A percentile compares a stretch with the other conserved stretches of the same genome.
phyloP scores from a whole-genome alignment of 2,888 invertebrate species.

The Idaea dimidiata region DNA sequence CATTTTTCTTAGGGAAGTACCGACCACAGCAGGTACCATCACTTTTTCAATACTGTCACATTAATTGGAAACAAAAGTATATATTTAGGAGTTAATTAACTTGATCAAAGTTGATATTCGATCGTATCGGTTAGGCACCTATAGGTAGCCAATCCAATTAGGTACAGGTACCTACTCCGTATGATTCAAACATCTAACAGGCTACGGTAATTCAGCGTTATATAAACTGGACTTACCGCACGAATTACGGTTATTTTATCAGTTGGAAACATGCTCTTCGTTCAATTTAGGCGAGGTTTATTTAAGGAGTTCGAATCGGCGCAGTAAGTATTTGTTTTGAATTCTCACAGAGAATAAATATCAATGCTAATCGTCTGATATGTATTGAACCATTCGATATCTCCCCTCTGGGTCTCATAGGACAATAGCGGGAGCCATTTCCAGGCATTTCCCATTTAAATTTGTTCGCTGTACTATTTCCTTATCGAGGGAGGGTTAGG shows the following conservation, averaged over 20 bases:
- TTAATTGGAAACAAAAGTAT: background rate
- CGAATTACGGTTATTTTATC: constrained; percentile 22
- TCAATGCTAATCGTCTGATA: constrained; percentile 61
- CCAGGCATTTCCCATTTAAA: constrained; percentile 75
- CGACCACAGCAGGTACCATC: no score
- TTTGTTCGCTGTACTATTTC: constrained; percentile 67
- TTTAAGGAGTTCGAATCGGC: constrained; percentile 33
- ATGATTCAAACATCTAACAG: constrained; percentile 10
- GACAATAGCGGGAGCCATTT: constrained; percentile 76
- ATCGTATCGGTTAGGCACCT: background rate
- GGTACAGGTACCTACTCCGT: background rate
- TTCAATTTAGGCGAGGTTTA: constrained; percentile 29
- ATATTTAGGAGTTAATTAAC: constrained; percentile 2
- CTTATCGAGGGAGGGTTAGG: constrained; percentile 61
- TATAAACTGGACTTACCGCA: constrained; percentile 16
- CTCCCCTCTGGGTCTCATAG: constrained; percentile 63
- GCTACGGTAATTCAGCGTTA: constrained; percentile 12
- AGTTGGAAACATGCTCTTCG: constrained; percentile 28
- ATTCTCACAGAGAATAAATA: constrained; percentile 69
- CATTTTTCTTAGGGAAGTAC: no score
- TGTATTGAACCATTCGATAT: constrained; percentile 61
- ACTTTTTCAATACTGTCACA: background rate
- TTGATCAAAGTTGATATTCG: constrained; percentile 4
- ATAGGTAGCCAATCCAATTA: background rate
- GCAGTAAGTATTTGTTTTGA: constrained; percentile 50